A percentile compares a stretch with the other conserved stretches of the same genome.
phyloP scores from a whole-genome alignment of 92 coral and sea anemone genomes.

The Umimayanthus chanpuru region DNA sequence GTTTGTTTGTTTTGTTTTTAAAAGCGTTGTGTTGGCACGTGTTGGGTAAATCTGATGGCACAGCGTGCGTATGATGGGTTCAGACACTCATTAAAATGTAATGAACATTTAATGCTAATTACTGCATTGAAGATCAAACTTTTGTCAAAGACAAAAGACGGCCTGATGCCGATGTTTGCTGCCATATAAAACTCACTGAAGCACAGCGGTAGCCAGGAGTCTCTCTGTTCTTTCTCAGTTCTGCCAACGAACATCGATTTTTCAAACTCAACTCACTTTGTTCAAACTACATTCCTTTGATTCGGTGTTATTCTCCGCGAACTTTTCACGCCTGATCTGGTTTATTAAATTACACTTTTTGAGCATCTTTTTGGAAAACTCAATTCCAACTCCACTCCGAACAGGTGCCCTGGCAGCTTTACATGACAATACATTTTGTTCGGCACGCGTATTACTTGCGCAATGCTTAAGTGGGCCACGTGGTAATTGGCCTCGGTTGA shows the following conservation, averaged over 20 bases:
- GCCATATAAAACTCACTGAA: background rate
- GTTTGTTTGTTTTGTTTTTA: background rate
- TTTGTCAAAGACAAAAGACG: conserved; percentile 1
- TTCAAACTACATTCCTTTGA: background rate
- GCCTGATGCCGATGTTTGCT: background rate
- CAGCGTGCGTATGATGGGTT: background rate
- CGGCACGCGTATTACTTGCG: conserved; percentile 38
- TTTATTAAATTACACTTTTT: background rate
- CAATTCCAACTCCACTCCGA: conserved; percentile 7
- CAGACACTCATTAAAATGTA: background rate
- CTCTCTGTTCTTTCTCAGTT: background rate
- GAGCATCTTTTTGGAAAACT: background rate
- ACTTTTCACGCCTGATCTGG: background rate
- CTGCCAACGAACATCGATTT: background rate
- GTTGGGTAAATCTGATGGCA: background rate
- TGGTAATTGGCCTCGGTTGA: background rate
- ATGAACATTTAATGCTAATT: conserved; percentile 1
- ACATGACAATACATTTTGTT: conserved; percentile 18
- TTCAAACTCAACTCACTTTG: background rate
- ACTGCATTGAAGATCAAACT: background rate
- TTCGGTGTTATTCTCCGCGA: background rate
- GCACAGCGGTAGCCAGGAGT: background rate
- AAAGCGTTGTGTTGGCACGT: background rate
- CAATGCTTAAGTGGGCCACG: conserved; percentile 46
- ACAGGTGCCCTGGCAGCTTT: conserved; percentile 25